phyloP scores from a whole-genome alignment of 2,797 vertebrate species.

The Adelosebastes latens region DNA sequence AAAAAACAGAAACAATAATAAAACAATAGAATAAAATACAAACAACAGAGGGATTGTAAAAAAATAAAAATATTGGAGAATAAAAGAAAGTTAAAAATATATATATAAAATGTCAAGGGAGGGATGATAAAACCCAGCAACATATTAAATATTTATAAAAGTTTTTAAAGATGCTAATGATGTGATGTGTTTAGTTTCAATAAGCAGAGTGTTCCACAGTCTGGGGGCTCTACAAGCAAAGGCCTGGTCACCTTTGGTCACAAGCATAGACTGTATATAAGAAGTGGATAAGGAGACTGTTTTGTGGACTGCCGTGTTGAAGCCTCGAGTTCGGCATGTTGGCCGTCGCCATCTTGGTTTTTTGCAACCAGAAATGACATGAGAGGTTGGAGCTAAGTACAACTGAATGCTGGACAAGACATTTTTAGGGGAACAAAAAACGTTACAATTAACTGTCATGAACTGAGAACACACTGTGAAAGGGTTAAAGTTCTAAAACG shows the following conservation, averaged over 20 bases:
- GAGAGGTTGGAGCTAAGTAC: too few relatives aligned
- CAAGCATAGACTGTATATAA: background rate
- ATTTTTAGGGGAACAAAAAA: background rate
- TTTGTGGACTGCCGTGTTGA: fast-evolving
- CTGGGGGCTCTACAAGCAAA: too few relatives aligned
- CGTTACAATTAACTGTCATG: background rate
- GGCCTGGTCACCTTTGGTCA: background rate
- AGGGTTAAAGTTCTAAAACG: background rate
- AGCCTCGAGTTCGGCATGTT: too few relatives aligned
- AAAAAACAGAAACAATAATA: background rate
- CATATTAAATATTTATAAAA: too few relatives aligned
- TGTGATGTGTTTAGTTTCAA: too few relatives aligned
- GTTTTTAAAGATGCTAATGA: too few relatives aligned
- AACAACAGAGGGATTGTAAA: background rate
- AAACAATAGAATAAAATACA: background rate
- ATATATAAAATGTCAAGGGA: too few relatives aligned
- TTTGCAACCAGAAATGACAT: too few relatives aligned
- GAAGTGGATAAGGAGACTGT: background rate
- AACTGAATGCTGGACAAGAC: too few relatives aligned
- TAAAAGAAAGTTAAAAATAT: background rate
- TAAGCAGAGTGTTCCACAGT: too few relatives aligned
- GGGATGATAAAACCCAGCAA: too few relatives aligned
- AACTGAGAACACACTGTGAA: background rate
- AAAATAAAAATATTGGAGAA: fast-evolving
- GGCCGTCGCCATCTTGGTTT: too few relatives aligned